A percentile compares a stretch with the other conserved stretches of the same genome.
These are phyloP conservation scores for Elysia crispata DNA, from an alignment of 2,888 invertebrate genomes.

Conservation along the genomic window DNA sequence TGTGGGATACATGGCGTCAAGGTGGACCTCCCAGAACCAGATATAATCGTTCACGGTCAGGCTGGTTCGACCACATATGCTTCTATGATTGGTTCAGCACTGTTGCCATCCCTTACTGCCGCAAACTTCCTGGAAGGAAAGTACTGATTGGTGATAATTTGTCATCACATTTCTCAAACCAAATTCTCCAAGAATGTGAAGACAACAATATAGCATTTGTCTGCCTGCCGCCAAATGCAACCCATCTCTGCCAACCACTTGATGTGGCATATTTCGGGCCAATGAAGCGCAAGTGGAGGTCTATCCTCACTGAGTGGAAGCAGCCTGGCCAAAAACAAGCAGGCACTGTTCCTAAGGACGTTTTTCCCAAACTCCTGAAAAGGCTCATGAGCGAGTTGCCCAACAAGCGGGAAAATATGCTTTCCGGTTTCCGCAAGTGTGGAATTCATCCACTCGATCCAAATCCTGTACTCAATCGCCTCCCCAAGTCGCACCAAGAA, in stretches of 20 bases:
- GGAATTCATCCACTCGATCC: slow-evolving; percentile 2
- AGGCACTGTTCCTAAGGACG: slow-evolving; percentile 17
- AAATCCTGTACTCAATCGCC: slow-evolving; percentile 3
- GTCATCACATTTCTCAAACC: slow-evolving; percentile 45
- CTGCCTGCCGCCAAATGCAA: slow-evolving; percentile 55
- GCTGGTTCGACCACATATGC: slow-evolving; percentile 66
- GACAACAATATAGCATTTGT: slow-evolving; percentile 71
- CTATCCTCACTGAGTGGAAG: slow-evolving; percentile 20
- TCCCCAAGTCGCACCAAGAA: background rate
- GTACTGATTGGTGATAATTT: slow-evolving; percentile 74
- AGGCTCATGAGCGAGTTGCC: too few relatives aligned
- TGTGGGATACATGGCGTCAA: slow-evolving; percentile 76
- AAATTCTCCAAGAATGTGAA: slow-evolving; percentile 67
- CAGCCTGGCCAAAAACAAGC: slow-evolving; percentile 6
- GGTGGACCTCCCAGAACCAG: slow-evolving; percentile 73
- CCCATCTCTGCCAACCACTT: slow-evolving; percentile 56
- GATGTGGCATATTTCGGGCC: slow-evolving; percentile 51
- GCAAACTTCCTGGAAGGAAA: slow-evolving; percentile 66
- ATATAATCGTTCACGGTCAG: slow-evolving; percentile 75
- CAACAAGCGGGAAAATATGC: too few relatives aligned
- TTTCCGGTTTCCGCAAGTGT: too few relatives aligned
- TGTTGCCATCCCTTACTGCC: slow-evolving; percentile 60
- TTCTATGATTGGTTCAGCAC: slow-evolving; percentile 72
- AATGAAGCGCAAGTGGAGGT: slow-evolving; percentile 20
- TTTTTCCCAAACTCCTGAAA: too few relatives aligned